Base-by-base conservation (phyloP, 1,140 invertebrate genomes). In the Drosophila grimshawi region DNA sequence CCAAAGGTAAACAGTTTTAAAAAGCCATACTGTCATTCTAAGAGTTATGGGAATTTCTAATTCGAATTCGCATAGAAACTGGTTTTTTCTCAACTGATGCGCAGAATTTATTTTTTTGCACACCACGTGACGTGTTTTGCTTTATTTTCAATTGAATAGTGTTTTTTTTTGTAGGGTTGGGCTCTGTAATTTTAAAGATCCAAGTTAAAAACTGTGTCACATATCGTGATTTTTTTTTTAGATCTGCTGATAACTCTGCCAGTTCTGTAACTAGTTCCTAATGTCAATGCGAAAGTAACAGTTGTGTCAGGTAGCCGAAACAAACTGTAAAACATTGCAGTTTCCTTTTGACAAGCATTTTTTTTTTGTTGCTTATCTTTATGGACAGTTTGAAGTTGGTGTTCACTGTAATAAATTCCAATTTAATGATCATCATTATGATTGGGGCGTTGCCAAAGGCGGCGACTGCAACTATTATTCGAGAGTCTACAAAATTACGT, bases 301-400 rank as follows among this genome's bases (percentile, higher is more conserved):
- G 43, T 8, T 46, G 4, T 6, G 37, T 30, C 7, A 29, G 33
- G 6, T 33, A 0, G 11, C 30, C 30, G 8, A 11, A 11, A 32
- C 39, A 59, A 19, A 27, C 43, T 60, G 57, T 33, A 41, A 60
- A 48, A 19, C 7, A 30, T 10, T 35, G 57, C 57, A 60, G 32
- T 60, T 46, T 46, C n/a, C 43, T 10, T 60, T 48, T 48, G 57
- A 37, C 43, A n/a, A 60, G 19, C n/a, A 48, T 48, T 60, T 57
- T 39, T 51, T 60, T 49, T 57, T 39, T 51, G 55, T 49, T 53
- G 43, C 37, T 76, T 63, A 57, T 78, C 52, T 70, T 77, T 77
- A 77, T 77, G 35, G 57, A 27, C 43, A 37, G 59, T 53, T 68
- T 53, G 32, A 32, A 66, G 51, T 29, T 32, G 19, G 19, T 19